phyloP scores from a whole-genome alignment of 2,113 vertebrate genomes.

The Notechis scutatus region DNA sequence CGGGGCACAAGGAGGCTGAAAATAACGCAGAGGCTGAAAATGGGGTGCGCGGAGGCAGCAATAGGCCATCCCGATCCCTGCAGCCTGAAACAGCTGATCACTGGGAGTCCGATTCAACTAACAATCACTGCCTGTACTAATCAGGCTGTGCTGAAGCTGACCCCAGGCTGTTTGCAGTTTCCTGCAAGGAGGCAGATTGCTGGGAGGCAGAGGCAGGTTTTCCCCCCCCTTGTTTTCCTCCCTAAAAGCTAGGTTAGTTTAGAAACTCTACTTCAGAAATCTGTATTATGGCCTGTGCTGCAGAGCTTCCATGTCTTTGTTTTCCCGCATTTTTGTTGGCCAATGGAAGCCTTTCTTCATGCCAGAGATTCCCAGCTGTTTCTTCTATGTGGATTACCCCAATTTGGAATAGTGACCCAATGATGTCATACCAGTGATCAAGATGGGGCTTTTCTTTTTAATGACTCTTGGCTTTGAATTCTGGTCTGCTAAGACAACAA shows the following conservation, averaged over 20 bases:
- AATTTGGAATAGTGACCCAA: neutral
- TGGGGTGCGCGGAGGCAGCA: too few species aligned
- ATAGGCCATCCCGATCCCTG: too few species aligned
- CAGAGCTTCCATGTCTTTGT: neutral
- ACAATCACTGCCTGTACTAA: too few species aligned
- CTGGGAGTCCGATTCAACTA: too few species aligned
- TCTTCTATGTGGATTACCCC: neutral
- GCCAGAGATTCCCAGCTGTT: neutral
- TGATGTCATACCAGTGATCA: neutral
- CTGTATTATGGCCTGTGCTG: neutral
- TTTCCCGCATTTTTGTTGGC: neutral
- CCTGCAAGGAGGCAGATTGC: too few species aligned
- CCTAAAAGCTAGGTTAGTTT: neutral
- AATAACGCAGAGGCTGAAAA: too few species aligned
- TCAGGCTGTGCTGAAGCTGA: too few species aligned
- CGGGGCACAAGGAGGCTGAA: too few species aligned
- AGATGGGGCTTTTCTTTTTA: neutral
- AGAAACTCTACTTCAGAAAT: neutral
- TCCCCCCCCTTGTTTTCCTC: too few species aligned
- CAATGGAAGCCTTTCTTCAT: neutral
- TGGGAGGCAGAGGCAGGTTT: too few species aligned
- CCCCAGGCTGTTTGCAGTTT: too few species aligned
- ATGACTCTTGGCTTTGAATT: neutral
- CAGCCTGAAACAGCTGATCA: too few species aligned
- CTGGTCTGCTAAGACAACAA: neutral